Evolutionary conservation across 2,797 vertebrate species (phyloP).

Genomic region (Silurus lanzhouensis): DNA sequence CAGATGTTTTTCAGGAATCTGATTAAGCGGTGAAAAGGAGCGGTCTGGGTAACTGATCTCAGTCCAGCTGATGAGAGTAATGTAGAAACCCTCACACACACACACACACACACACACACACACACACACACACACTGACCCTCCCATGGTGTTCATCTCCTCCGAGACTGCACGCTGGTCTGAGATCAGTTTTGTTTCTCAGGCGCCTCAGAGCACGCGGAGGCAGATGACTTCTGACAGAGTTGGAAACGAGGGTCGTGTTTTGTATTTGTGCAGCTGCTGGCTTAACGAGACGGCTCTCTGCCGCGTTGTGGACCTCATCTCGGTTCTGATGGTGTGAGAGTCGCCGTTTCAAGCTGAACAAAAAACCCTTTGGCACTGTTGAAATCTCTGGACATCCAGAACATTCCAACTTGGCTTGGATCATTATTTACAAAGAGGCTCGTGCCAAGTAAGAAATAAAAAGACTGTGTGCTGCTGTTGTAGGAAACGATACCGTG

Average conservation of each 20-base stretch:
- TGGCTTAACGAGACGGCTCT: constrained; percentile 49
- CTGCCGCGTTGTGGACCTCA: constrained; percentile 36
- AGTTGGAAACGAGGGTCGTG: constrained; percentile 30
- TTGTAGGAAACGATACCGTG: background rate
- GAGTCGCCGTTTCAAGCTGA: background rate
- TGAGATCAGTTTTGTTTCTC: background rate
- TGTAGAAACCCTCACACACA: background rate
- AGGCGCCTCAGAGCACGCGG: background rate
- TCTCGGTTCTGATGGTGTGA: constrained; percentile 18
- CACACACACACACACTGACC: background rate
- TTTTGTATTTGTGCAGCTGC: constrained; percentile 62
- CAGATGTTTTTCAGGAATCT: constrained; percentile 5
- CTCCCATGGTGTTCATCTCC: background rate
- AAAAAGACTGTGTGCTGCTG: background rate
- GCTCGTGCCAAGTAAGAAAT: background rate
- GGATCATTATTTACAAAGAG: background rate
- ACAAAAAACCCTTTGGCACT: constrained; percentile 33
- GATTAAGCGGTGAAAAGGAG: background rate
- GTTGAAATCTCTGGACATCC: constrained; percentile 8
- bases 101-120: background rate
- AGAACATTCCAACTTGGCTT: background rate
- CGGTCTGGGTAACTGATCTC: constrained; percentile 15
- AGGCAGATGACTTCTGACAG: constrained; percentile 31
- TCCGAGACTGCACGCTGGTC: background rate
- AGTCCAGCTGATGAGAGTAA: constrained; percentile 7